phyloP scores from a whole-genome alignment of 2,888 invertebrate species.

The Bellardia pandia region DNA sequence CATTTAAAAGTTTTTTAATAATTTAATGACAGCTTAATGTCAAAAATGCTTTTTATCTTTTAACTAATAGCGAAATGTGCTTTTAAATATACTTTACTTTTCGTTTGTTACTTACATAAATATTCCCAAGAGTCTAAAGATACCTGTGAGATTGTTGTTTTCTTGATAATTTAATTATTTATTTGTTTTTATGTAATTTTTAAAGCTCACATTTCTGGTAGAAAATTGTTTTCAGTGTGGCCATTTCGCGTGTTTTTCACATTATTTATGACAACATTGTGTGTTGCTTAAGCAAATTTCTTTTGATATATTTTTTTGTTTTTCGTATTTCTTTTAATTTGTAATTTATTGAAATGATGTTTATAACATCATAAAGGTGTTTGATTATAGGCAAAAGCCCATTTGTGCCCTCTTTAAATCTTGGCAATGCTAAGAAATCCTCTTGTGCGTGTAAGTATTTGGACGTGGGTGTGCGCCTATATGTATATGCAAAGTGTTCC shows the following conservation, averaged over 20 bases:
- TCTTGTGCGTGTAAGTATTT: slow-evolving; percentile 2
- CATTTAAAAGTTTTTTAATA: slow-evolving; percentile 57
- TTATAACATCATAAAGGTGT: slow-evolving; percentile 74
- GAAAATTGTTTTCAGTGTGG: slow-evolving; percentile 25
- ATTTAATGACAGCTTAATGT: slow-evolving; percentile 69
- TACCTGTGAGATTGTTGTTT: slow-evolving; percentile 62
- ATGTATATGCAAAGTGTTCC: background rate
- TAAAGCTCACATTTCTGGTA: slow-evolving; percentile 57
- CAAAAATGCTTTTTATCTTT: slow-evolving; percentile 43
- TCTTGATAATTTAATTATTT: slow-evolving; percentile 37
- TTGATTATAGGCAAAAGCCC: slow-evolving; percentile 21
- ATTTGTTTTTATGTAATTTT: slow-evolving; percentile 14
- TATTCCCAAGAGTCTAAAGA: slow-evolving; percentile 14
- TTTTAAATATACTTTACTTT: slow-evolving; percentile 30
- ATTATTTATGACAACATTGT: slow-evolving; percentile 45
- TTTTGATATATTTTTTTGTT: slow-evolving; percentile 26
- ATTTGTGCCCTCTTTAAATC: slow-evolving; percentile 1
- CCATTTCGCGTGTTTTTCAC: slow-evolving; percentile 18
- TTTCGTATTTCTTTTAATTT: background rate
- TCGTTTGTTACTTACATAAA: slow-evolving; percentile 22
- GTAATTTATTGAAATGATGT: slow-evolving; percentile 70
- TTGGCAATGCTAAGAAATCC: background rate
- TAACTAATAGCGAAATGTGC: slow-evolving; percentile 15
- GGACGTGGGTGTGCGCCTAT: slow-evolving; percentile 24
- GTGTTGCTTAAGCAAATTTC: slow-evolving; percentile 50